Conservation (phyloP, 2,113 vertebrate genomes). For the Cettia cetti region DNA sequence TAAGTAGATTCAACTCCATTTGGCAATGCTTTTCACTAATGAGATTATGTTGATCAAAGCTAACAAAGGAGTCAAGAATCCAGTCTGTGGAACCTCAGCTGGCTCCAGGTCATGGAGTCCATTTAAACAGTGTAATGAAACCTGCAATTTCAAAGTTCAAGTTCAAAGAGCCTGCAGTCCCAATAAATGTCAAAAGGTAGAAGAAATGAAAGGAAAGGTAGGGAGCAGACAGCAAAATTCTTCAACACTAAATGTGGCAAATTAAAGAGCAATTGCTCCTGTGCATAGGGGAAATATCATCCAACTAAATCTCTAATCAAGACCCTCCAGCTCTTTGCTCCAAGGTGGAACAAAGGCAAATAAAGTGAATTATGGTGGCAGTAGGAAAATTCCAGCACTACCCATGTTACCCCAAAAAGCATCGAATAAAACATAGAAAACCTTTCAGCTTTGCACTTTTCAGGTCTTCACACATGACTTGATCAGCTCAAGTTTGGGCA, state of each 20-base stretch:
- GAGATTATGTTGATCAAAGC: slow-evolving; percentile 51
- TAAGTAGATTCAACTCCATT: slow-evolving; percentile 34
- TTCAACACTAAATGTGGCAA: not conserved
- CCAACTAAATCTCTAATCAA: not conserved
- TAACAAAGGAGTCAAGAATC: slow-evolving; percentile 20
- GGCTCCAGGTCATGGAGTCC: slow-evolving; percentile 22
- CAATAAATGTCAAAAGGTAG: slow-evolving; percentile 14
- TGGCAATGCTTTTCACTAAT: slow-evolving; percentile 36
- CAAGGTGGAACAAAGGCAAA: not conserved
- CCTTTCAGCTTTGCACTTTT: not conserved
- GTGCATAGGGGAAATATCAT: not conserved
- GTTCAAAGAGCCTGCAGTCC: not conserved
- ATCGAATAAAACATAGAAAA: not conserved
- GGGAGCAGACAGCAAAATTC: not conserved
- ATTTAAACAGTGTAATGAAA: not conserved
- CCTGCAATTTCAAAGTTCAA: not conserved
- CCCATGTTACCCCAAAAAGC: fast-evolving
- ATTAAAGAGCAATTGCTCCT: not conserved
- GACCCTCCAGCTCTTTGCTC: not conserved
- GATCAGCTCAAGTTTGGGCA: not conserved
- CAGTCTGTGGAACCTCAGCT: not conserved
- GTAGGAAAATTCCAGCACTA: not conserved
- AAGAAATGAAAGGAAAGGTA: not conserved
- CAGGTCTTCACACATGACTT: not conserved
- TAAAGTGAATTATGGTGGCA: not conserved